Conservation (phyloP, 2,113 vertebrate species). For the Crotalus helleri region DNA sequence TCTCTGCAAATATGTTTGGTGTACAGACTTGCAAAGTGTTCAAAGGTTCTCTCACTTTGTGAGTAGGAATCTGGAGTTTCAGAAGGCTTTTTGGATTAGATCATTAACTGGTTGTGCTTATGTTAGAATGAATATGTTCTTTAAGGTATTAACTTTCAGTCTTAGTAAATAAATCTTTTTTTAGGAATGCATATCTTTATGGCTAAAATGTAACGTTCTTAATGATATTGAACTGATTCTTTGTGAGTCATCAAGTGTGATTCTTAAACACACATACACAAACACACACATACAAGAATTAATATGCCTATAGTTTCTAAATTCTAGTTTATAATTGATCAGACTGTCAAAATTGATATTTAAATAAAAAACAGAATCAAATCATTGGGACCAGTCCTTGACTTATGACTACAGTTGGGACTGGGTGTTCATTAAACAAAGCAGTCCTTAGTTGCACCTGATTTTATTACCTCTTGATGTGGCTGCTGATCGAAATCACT, state of each 20-base stretch:
- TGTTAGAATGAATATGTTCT: background rate
- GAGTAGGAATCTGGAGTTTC: background rate
- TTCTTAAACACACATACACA: background rate
- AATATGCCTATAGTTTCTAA: background rate
- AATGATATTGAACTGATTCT: background rate
- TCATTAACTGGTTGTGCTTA: background rate
- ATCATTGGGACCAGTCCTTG: background rate
- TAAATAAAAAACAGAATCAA: background rate
- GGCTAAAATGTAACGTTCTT: background rate
- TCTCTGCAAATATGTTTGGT: background rate
- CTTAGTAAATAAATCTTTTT: background rate
- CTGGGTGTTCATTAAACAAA: background rate
- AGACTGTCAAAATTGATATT: background rate
- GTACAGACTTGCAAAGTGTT: background rate
- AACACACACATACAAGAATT: background rate
- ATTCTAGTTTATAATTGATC: background rate
- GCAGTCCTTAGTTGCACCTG: background rate
- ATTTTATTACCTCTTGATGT: background rate
- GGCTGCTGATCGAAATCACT: background rate
- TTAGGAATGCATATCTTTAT: background rate
- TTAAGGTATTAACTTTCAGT: background rate
- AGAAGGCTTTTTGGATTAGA: rapidly evolving
- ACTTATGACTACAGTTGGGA: background rate
- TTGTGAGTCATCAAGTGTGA: background rate
- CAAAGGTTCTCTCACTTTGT: background rate